Conservation (phyloP, 1,140 invertebrate species). For the Mizuhopecten yessoensis region DNA sequence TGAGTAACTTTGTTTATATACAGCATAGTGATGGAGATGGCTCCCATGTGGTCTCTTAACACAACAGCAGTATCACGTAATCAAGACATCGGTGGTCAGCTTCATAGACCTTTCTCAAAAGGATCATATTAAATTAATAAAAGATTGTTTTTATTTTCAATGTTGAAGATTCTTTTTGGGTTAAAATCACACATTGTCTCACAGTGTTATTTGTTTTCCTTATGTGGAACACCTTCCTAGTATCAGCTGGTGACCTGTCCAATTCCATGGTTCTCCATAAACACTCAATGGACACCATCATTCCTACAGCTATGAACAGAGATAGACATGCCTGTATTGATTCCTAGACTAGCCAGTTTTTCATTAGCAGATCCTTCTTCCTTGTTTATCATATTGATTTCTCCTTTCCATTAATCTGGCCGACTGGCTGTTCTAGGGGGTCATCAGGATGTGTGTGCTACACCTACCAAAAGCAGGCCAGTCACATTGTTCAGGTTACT, state of each 20-base stretch:
- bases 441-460: not conserved
- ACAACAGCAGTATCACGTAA: not conserved
- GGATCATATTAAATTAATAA: not conserved
- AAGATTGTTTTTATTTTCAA: not conserved
- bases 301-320: not conserved
- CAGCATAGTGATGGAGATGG: slow-evolving; percentile 6
- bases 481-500: not conserved
- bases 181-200: not conserved
- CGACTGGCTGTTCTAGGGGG: not conserved
- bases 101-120: not conserved
- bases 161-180: too few relatives aligned
- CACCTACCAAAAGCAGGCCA: not conserved
- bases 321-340: slow-evolving; percentile 1
- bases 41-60: not conserved
- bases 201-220: not conserved
- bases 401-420: not conserved
- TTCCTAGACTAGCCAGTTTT: slow-evolving; percentile 18
- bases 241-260: not conserved
- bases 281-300: slow-evolving; percentile 31
- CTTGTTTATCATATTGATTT: slow-evolving; percentile 35
- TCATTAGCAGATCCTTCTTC: not conserved
- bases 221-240: not conserved
- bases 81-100: not conserved
- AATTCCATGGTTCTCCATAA: not conserved
- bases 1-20: not conserved